phyloP scores from a whole-genome alignment of 2,888 invertebrate genomes.

The Xanthia icteritia region DNA sequence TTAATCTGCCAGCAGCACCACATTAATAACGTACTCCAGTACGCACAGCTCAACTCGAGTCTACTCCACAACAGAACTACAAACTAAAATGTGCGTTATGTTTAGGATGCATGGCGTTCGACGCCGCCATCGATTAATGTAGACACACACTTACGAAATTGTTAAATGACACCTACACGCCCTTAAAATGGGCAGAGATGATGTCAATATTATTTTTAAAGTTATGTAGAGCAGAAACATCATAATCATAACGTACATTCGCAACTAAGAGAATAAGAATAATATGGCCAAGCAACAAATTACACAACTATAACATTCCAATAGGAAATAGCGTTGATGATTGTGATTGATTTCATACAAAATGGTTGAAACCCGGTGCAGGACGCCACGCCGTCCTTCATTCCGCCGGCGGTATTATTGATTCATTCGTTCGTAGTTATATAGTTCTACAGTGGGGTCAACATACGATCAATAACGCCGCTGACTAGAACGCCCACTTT shows the following conservation, averaged over 20 bases:
- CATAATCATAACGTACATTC: constrained; percentile 36
- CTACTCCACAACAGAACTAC: neutral
- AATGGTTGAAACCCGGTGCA: constrained; percentile 48
- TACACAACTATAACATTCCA: constrained; percentile 25
- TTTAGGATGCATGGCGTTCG: constrained; percentile 13
- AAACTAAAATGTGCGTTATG: constrained; percentile 6
- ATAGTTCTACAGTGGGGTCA: constrained; percentile 74
- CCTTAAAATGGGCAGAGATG: constrained; percentile 4
- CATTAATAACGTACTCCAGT: neutral
- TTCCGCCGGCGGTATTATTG: constrained; percentile 70
- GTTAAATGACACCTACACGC: constrained; percentile 23
- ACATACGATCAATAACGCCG: constrained; percentile 80
- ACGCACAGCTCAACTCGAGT: neutral
- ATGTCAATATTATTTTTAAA: constrained; percentile 42
- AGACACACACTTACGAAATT: constrained; percentile 9
- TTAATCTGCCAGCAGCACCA: neutral
- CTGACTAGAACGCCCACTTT: constrained; percentile 51
- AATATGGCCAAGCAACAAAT: constrained; percentile 40
- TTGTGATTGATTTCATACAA: constrained; percentile 39
- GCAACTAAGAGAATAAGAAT: constrained; percentile 31
- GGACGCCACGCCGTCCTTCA: constrained; percentile 66
- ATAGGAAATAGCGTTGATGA: constrained; percentile 31
- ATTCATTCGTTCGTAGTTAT: constrained; percentile 74
- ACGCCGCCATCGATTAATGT: constrained; percentile 1
- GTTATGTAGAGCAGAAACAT: neutral